Base-by-base conservation (phyloP, 1,140 invertebrate genomes). In the Teleopsis dalmanni region DNA sequence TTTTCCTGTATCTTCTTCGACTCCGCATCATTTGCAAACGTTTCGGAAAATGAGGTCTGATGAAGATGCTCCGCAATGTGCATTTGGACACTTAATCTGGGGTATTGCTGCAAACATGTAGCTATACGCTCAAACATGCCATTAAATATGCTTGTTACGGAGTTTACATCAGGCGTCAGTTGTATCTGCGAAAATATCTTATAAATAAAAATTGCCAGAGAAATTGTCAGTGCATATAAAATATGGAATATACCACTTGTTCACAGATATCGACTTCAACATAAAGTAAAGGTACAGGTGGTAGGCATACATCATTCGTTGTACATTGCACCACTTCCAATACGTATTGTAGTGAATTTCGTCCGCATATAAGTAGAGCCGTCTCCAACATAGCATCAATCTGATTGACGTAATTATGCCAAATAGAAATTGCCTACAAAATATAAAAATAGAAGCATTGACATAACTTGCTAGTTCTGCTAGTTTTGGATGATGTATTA, bases 301-400 rank as follows among this genome's bases (percentile, higher is more conserved):
- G 81, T 55, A 84, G 81, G 36, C 82, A 82, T 8, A 82, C 84
- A 59, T 89, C 84, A 1, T n/a, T n/a, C n/a, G n/a, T n/a, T n/a
- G n/a, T n/a, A n/a, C 85, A 84, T 55, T 84, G 84, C 50, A 92
- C 75, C 21, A 80, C 78, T 59, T 81, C 78, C 48, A 81, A 82
- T 55, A 92, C 75, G 54, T 82, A 78, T 54, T 81, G 76, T 55
- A 94, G 70, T 0, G 90, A 88, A 48, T 78, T 80, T 65, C 83
- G 86, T 13, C 89, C 76, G 54, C 85, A 81, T 27, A 85, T 73
- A 53, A 80, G 76, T 36, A 91, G 75, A 2, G 88, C 84, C 70
- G 86, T 84, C 70, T 87, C 82, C 27, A 92, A 69, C 58, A 91
- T 72, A 34, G 68, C 68, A 66, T 93, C 89, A 59, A 90, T 82